Evolutionary conservation across 53 echinoderm and acorn worm genomes (phyloP).

Genomic region (Holothuria scabra): DNA sequence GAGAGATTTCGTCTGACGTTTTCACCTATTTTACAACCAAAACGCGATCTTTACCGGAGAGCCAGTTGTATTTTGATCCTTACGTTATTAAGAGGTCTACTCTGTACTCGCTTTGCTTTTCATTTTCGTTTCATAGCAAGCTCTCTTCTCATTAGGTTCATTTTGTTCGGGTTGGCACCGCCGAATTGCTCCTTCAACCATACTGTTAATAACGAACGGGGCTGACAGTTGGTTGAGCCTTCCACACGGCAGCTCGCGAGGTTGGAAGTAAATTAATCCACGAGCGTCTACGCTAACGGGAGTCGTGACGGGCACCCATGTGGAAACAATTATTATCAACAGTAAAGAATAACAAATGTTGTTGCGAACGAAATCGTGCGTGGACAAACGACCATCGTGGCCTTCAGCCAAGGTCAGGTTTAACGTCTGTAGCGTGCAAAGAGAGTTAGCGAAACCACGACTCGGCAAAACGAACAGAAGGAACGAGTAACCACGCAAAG

Average conservation of each 20-base stretch:
- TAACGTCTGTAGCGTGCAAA: slow-evolving; percentile 38
- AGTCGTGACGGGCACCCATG: slow-evolving; percentile 41
- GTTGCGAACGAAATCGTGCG: slow-evolving; percentile 49
- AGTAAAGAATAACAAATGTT: slow-evolving; percentile 47
- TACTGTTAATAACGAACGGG: slow-evolving; percentile 25
- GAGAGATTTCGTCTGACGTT: too few relatives aligned
- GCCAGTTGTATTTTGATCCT: too few relatives aligned
- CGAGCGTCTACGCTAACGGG: slow-evolving; percentile 19
- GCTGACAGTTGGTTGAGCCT: not conserved
- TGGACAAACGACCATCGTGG: slow-evolving; percentile 39
- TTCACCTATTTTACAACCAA: too few relatives aligned
- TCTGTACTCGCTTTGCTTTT: not conserved
- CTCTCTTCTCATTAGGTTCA: not conserved
- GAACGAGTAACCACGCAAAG: too few relatives aligned
- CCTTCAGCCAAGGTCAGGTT: slow-evolving; percentile 45
- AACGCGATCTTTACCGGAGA: too few relatives aligned
- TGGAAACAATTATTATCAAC: slow-evolving; percentile 51
- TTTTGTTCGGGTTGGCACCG: slow-evolving; percentile 25
- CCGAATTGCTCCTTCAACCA: slow-evolving; percentile 38
- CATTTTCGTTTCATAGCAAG: not conserved
- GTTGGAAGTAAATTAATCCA: slow-evolving; percentile 46
- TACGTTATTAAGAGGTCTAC: too few relatives aligned
- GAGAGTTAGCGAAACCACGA: not conserved
- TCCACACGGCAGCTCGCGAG: not conserved
- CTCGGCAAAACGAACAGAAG: too few relatives aligned